Evolutionary conservation across 2,797 vertebrate species (phyloP).

Genomic region (Chelon labrosus): DNA sequence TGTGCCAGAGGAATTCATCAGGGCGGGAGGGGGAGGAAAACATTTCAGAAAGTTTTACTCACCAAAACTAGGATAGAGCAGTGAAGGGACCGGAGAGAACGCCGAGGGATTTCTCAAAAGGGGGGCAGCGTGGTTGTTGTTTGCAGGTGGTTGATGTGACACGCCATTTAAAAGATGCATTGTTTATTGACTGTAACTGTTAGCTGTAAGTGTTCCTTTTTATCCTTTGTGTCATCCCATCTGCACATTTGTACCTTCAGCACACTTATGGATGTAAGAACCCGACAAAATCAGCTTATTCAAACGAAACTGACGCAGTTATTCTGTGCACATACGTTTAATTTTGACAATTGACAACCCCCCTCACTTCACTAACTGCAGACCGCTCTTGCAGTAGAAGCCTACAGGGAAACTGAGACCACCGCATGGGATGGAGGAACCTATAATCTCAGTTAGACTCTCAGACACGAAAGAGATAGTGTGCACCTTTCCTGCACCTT

Average conservation of each 20-base stretch:
- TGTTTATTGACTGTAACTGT: constrained; percentile 19
- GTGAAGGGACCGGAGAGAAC: constrained; percentile 29
- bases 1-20: constrained; percentile 25
- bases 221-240: constrained; percentile 9
- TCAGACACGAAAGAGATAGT: no score
- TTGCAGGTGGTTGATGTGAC: constrained; percentile 47
- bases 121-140: constrained; percentile 49
- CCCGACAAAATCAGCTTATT: no score
- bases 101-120: constrained; percentile 65
- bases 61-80: constrained; percentile 70
- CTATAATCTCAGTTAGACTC: no score
- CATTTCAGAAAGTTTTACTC: constrained; percentile 61
- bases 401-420: no score
- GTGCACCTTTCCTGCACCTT: no score
- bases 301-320: no score
- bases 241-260: not conserved
- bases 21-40: constrained; percentile 43
- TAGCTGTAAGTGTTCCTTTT: not conserved
- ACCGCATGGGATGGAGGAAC: no score
- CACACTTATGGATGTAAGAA: not conserved
- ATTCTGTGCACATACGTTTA: no score
- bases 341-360: no score
- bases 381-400: no score
- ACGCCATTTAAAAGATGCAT: constrained; percentile 8
- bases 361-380: no score